phyloP scores from a whole-genome alignment of 2,797 vertebrate species.

The Pteropus rufus region DNA sequence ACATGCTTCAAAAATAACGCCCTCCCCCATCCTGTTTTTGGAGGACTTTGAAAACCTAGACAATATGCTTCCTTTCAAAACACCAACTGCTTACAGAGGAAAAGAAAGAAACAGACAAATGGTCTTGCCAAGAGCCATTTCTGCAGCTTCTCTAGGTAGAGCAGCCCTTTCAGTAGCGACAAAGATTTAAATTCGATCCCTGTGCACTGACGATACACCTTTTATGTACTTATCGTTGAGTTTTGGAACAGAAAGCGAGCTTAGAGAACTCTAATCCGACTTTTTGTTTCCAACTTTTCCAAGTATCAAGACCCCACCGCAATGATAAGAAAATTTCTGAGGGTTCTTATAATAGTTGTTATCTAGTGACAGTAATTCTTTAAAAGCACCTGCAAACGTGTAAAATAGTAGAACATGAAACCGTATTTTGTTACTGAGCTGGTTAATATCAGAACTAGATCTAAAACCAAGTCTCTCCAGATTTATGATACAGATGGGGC shows the following conservation, averaged over 20 bases:
- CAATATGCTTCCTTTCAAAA: conserved; percentile 84
- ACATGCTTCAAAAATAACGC: conserved; percentile 73
- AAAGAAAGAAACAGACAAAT: conserved; percentile 75
- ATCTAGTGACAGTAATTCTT: not conserved
- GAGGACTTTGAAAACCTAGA: conserved; percentile 75
- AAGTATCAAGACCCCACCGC: not conserved
- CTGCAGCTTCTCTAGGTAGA: conserved; percentile 60
- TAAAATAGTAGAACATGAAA: not conserved
- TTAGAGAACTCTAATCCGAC: not conserved
- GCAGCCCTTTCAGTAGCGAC: conserved; percentile 50
- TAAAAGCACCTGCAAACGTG: not conserved
- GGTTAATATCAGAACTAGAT: not conserved
- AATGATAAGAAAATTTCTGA: not conserved
- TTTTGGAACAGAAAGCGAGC: conserved; percentile 22
- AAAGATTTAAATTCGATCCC: conserved; percentile 41
- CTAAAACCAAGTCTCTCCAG: conserved; percentile 5
- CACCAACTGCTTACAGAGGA: conserved; percentile 80
- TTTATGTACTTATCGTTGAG: conserved; percentile 38
- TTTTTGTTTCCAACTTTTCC: not conserved
- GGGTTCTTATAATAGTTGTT: not conserved
- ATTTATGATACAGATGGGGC: not conserved
- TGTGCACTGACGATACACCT: not conserved
- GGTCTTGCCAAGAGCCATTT: conserved; percentile 80
- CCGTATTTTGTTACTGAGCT: not conserved
- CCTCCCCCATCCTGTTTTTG: conserved; percentile 65